phyloP scores from a whole-genome alignment of 2,888 invertebrate genomes.

The Proisotoma minuta region DNA sequence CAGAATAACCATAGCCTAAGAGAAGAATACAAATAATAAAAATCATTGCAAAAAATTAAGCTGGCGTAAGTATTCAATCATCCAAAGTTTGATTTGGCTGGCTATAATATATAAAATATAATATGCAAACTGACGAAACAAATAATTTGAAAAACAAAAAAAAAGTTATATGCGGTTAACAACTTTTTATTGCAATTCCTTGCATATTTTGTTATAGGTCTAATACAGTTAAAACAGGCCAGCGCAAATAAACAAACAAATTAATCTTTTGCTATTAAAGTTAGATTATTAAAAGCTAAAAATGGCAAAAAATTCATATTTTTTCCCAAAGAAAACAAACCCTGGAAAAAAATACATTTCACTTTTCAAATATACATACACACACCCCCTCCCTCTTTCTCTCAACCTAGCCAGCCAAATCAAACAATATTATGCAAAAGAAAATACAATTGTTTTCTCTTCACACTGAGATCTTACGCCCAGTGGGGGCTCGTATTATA shows the following conservation, averaged over 20 bases:
- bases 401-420: too few species aligned
- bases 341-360: too few species aligned
- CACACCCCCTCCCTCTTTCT: too few species aligned
- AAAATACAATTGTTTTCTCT: too few species aligned
- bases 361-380: too few species aligned
- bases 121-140: background rate
- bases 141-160: background rate
- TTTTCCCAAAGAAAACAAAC: too few species aligned
- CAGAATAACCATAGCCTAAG: conserved; percentile 47
- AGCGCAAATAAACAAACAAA: background rate
- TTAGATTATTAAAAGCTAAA: too few species aligned
- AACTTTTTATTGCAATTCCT: background rate
- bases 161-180: background rate
- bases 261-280: background rate
- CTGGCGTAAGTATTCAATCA: background rate
- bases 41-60: too few species aligned
- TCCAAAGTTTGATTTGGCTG: background rate
- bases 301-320: too few species aligned
- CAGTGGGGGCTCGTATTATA: conserved; percentile 41
- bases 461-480: conserved; percentile 10
- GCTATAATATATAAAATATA: background rate
- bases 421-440: too few species aligned
- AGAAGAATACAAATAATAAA: too few species aligned
- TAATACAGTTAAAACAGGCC: background rate
- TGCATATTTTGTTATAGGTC: background rate